Base-by-base conservation (phyloP, 2,797 vertebrate species). In the Myotis planiceps region DNA sequence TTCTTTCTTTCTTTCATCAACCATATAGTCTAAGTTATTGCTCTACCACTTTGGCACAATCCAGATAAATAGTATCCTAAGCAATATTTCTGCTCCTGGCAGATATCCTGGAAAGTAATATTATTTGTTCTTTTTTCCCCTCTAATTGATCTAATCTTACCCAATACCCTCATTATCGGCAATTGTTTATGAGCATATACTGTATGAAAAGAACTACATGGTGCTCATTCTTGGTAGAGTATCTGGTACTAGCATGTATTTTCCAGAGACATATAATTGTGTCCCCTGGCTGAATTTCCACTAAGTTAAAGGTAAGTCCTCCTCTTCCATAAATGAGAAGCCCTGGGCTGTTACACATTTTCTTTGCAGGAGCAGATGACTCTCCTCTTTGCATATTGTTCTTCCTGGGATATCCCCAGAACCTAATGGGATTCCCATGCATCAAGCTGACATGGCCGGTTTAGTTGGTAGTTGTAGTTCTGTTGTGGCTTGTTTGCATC, bases 91-190 rank as follows among this genome's bases (percentile, higher is more conserved):
- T 91, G 2, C 68, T 92, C 53, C 68, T 97, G 83, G 10, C 21
- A 86, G 65, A 51, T 92, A 69, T 76, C 42, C 47, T 71, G 39
- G 93, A 13, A 98, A 93, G 32, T 39, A 42, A 82, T 51, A 45
- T 13, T 58, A 75, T 86, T 92, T 12, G 37, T 82, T 74, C 3
- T 16, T 82, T 78, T 47, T 78, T 15, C 60, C 9, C 15, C 71
- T n/a, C 5, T 91, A 53, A 58, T 18, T 19, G 18, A 92, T 29
- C 34, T 84, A n/a, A 51, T 45, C 32, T 78, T 21, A 6, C 4
- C 8, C 2, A 63, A 42, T 13, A 68, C 3, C 5, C 0, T 66
- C 32, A 58, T 63, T 58, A 72, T 60, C 29, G 65, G 5, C 5
- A 80, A 85, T 2, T n/a, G 12, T 74, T 80, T 83, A n/a, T 63